Evolutionary conservation across 2,888 invertebrate species (phyloP), one percentile per base, ranked within the genome.

Genomic region (Dolichomitus sp.): DNA sequence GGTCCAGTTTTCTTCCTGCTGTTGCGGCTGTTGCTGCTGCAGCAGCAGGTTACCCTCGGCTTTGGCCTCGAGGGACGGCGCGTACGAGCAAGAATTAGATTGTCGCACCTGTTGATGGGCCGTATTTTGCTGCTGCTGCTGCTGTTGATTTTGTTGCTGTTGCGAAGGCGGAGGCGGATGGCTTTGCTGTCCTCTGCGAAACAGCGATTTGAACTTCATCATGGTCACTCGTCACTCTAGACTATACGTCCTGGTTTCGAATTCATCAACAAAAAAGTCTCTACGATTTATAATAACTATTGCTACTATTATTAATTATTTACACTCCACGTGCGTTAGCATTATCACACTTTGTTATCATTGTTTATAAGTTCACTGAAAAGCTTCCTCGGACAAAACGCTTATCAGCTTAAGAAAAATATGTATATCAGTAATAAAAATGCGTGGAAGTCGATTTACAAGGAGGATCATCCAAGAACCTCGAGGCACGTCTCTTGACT

Each of bases 181-280:
- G 84, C 90, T 93, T 85, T 89, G 93, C 93, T 97, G 97, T 92
- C 97, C 97, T 96, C 97, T 97, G 95, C 97, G 97, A 95, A 98
- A 98, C 94, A 98, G 96, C 92, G 97, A 97, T 96, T 97, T 97
- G 95, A 98, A 96, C 95, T 97, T 98, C 96, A 97, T 97, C 97
- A 97, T 97, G 95, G 96, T 97, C 94, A 92, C 91, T 91, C 88
- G 85, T 85, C 87, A 85, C 87, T 84, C 86, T 88, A 79, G 74
- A 85, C 84, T 84, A 83, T 65, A n/a, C 23, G 48, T 80, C 81
- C 86, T 86, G 73, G 80, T 76, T 70, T 80, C 40, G 79, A 86
- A 83, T 77, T 70, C 52, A 72, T 77, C 68, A 78, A 76, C 70
- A 19, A 45, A 42, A n/a, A 37, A 66, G 33, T 63, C 30, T 68